Evolutionary conservation across 1,140 invertebrate genomes (phyloP), one percentile per base, ranked within the genome.

Genomic region (Bombus breviceps): DNA sequence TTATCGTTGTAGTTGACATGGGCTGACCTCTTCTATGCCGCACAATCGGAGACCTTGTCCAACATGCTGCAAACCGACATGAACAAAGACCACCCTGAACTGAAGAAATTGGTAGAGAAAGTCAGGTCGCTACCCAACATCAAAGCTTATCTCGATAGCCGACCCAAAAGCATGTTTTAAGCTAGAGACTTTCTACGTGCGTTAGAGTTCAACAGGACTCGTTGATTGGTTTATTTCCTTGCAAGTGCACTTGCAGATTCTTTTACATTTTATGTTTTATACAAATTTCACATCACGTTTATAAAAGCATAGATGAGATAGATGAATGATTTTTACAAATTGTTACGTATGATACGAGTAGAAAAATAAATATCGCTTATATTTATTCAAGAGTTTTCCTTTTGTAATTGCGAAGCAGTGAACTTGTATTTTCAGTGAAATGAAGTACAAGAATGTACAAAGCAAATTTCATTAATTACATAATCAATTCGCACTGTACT

Each of bases 71-170:
- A 0, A 0, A 13, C 10, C 0, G 88, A 90, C 28, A 0, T 77
- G 8, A 83, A 81, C 39, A 66, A 88, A 25, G 57, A 81, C 10
- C 32, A 75, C 1, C 82, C 85, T 6, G 81, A 87, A 25, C 15
- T 91, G 47, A 81, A 86, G 59, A 88, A 84, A 8, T 34, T 91
- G 28, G 47, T 41, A 3, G 84, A 80, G 1, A 96, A 96, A 83
- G 96, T 97, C 41, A 91, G 95, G 1, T 92, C 94, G 13, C 85
- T 97, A 74, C 97, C 97, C 18, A 92, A 94, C 1, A 96, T 97
- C 88, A 97, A 97, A 90, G 95, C 95, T 47, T 97, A 97, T 96
- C 95, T 97, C 41, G 96, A 96, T 76, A 96, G 96, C 83, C 95
- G 97, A 64, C 96, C 97, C 25, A 94, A 96, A 47, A 94, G 95